These are phyloP conservation scores for Malachius bipustulatus DNA, from an alignment of 2,888 invertebrate species.

Conservation along the genomic window DNA sequence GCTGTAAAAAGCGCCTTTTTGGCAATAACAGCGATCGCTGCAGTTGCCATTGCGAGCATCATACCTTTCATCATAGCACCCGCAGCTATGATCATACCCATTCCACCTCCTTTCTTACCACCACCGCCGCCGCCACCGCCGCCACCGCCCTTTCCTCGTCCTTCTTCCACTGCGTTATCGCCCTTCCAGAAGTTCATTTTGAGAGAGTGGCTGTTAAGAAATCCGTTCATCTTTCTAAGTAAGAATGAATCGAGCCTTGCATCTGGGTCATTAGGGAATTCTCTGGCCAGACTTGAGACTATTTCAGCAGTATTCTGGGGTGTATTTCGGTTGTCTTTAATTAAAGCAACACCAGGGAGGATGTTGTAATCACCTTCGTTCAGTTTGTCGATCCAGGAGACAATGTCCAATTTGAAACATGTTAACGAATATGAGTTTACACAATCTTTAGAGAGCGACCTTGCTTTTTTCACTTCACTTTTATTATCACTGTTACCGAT, in stretches of 20 bases:
- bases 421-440: conserved; percentile 48
- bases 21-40: conserved; percentile 64
- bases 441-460: conserved; percentile 37
- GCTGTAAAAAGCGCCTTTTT: conserved; percentile 77
- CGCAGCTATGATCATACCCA: conserved; percentile 37
- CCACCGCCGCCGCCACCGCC: conserved; percentile 31
- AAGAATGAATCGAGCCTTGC: conserved; percentile 60
- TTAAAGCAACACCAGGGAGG: conserved; percentile 56
- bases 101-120: conserved; percentile 38
- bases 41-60: conserved; percentile 46
- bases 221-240: conserved; percentile 48
- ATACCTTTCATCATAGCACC: conserved; percentile 50
- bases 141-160: conserved; percentile 34
- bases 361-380: conserved; percentile 51
- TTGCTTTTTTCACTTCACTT: conserved; percentile 29
- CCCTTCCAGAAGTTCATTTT: conserved; percentile 45
- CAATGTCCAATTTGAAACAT: conserved; percentile 61
- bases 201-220: conserved; percentile 56
- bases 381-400: conserved; percentile 57
- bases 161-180: conserved; percentile 41
- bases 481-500: too few species aligned
- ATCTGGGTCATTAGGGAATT: conserved; percentile 59
- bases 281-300: conserved; percentile 56
- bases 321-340: conserved; percentile 42
- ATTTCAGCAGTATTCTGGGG: conserved; percentile 47